These are phyloP conservation scores for Bergia sp. DNA, from an alignment of 92 coral and sea anemone species.

Conservation along the genomic window DNA sequence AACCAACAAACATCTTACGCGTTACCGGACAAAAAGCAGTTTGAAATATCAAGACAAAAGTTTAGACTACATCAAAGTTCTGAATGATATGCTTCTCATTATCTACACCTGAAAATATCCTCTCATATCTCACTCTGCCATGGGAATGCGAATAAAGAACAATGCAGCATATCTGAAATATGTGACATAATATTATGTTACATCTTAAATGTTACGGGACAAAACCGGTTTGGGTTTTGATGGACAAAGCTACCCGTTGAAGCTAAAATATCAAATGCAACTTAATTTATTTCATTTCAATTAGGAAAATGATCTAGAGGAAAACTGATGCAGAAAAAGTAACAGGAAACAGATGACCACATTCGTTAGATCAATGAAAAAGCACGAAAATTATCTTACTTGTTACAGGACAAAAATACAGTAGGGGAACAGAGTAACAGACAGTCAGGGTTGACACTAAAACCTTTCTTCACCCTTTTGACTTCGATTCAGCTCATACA, in stretches of 20 bases:
- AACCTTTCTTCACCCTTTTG: neutral
- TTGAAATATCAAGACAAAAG: neutral
- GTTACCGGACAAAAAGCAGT: neutral
- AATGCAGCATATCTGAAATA: neutral
- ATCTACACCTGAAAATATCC: neutral
- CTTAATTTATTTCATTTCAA: neutral
- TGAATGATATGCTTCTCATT: neutral
- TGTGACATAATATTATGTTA: neutral
- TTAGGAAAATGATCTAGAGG: neutral
- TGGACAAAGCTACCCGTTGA: neutral
- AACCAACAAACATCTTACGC: neutral
- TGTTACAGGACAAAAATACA: neutral
- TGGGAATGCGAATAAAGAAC: neutral
- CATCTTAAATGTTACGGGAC: neutral
- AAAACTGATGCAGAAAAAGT: neutral
- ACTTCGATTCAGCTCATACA: neutral
- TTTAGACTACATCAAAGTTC: neutral
- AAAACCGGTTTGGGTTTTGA: neutral
- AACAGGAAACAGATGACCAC: neutral
- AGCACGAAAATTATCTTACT: neutral
- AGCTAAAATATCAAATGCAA: neutral
- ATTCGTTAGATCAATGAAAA: neutral
- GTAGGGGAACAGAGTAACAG: neutral
- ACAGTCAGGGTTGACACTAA: neutral
- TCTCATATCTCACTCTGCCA: neutral